phyloP scores from a whole-genome alignment of 2,113 vertebrate genomes.

The Catharus bicknelli region DNA sequence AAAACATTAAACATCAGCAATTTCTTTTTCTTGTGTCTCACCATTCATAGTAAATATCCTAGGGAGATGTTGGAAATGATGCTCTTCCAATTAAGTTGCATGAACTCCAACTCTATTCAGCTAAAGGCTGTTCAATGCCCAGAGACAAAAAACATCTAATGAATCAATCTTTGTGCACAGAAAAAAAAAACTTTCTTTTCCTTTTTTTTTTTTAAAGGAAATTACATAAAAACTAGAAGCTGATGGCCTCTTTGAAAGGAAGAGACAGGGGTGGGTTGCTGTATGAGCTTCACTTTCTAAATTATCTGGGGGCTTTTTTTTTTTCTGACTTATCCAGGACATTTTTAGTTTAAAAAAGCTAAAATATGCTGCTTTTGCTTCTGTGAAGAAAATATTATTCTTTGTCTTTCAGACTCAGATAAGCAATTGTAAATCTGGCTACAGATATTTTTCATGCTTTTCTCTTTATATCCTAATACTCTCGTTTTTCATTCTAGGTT shows the following conservation, averaged over 20 bases:
- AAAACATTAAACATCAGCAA: not conserved
- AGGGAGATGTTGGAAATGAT: not conserved
- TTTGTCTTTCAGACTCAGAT: not conserved
- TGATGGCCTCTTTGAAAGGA: not conserved
- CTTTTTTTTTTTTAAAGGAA: not conserved
- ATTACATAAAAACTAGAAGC: not conserved
- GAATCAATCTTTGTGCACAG: conserved; percentile 13
- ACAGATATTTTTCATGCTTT: not conserved
- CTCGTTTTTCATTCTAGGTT: not conserved
- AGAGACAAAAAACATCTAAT: not conserved
- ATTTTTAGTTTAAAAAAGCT: not conserved
- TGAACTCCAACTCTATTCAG: not conserved
- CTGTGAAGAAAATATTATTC: not conserved
- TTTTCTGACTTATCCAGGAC: not conserved
- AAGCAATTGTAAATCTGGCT: not conserved
- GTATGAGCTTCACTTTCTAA: not conserved
- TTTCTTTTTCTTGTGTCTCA: not conserved
- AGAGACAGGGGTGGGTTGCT: not conserved
- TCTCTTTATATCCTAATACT: not conserved
- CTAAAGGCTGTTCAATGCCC: not conserved
- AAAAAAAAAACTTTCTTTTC: not conserved
- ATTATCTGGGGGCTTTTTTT: not conserved
- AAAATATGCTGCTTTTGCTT: not conserved
- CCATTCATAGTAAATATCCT: not conserved
- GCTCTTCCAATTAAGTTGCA: not conserved